Base-by-base conservation (phyloP, 1,140 invertebrate species). In the Holotrichia oblita region DNA sequence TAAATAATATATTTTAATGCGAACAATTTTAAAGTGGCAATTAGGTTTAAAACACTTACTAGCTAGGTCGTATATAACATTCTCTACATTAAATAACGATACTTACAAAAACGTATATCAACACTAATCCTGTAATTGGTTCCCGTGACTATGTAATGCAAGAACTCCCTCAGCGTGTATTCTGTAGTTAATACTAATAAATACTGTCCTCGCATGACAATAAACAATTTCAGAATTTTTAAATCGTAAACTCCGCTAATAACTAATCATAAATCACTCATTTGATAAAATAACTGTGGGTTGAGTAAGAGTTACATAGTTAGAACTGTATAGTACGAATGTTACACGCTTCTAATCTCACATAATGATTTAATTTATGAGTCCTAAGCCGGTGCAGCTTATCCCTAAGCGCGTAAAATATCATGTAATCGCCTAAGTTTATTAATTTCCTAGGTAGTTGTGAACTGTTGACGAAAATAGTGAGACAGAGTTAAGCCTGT, bases 331-430 rank as follows among this genome's bases (percentile, higher is more conserved):
- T 55, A 55, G 14, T 55, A 55, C 17, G 48, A 17, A 12, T n/a
- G 17, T 55, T n/a, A 55, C 17, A 4, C 48, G 48, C 17, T 17
- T n/a, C 48, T 55, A 55, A 55, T 55, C 48, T 12, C 14, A n/a
- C 17, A 55, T 55, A 55, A 55, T 55, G 48, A n/a, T 55, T 55
- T 55, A 55, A 55, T 55, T 55, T 55, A 55, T 55, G 48, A 55
- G 14, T 55, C 14, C 6, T 17, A n/a, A 55, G 14, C 48, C 48
- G 48, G 0, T 17, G 48, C 14, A n/a, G 48, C 48, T 55, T 55
- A 55, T 55, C 17, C 48, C 17, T 55, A 55, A 55, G 48, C 48
- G 48, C 14, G 14, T 55, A n/a, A 55, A 55, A 55, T 55, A 55
- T 55, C 17, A 55, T 17, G 48, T 55, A 55, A 55, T 55, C 14